Base-by-base conservation (phyloP, 2,113 vertebrate species). In the Esox niger region DNA sequence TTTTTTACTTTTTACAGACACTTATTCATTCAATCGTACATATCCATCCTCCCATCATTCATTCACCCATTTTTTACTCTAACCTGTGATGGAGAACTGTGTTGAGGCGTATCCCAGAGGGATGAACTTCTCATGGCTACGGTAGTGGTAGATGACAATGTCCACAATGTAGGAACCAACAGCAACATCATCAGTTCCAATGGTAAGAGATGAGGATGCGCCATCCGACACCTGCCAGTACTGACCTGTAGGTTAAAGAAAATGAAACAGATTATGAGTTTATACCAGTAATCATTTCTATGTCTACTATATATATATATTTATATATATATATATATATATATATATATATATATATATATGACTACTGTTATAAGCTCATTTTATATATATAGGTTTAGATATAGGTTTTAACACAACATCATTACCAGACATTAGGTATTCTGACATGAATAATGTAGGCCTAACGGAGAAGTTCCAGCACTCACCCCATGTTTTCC, bases 221-320 rank as follows among this genome's bases (percentile, higher is more conserved):
- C 92, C 94, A 1, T 95, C 95, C 5, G 93, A 86, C 73, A 96
- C 94, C 86, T 98, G 95, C 95, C 94, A 97, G 87, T 95, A 98
- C 25, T 87, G 90, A 61, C 92, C 96, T 98, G 85, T 1, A 49
- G 52, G 64, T 3, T 33, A 74, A 11, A 9, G 30, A 3, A 25
- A 25, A 33, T 5, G 20, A 35, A 6, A 68, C n/a, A 21, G 9
- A 1, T 27, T 35, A 57, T 15, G 5, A 54, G 17, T 31, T 33
- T 25, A 62, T 43, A 49, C 20, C 17, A 49, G 47, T 4, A 20
- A n/a, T n/a, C n/a, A n/a, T n/a, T n/a, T n/a, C n/a, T n/a, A n/a
- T n/a, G n/a, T n/a, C n/a, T n/a, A n/a, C n/a, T n/a, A n/a, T n/a
- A n/a, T n/a, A n/a, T n/a, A n/a, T n/a, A n/a, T n/a, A n/a, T n/a